Base-by-base conservation (phyloP, 2,113 vertebrate species). In the Poecilia latipinna region DNA sequence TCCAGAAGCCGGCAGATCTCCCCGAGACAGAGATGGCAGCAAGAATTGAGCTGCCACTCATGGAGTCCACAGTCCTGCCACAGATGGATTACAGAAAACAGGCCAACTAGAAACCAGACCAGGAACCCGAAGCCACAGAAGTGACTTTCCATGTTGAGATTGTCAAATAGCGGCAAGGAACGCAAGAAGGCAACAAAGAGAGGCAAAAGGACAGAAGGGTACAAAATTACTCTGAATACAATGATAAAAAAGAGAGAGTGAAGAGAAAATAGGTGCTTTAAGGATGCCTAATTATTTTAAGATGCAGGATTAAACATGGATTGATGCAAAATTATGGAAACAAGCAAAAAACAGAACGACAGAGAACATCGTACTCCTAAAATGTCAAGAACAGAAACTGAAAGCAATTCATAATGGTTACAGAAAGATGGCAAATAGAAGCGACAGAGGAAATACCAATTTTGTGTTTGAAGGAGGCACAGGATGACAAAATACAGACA, bases 1-100 rank as follows among this genome's bases (percentile, higher is more conserved):
- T 65, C 61, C 61, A 80, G 76, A 62, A 65, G 44, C 35, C 37
- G 51, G 29, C n/a, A 70, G 22, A 75, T 74, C 67, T 72, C 57
- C 33, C 57, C 4, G 42, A 78, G 68, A 80, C 15, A 61, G 68
- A 72, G 70, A 71, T 26, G 37, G 54, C 17, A 67, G 51, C 13
- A 19, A 13, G 22, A 63, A 77, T 35, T 26, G 65, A 29, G 10
- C 29, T 22, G 48, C 17, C 54, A 74, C 28, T 73, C 37, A 77
- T 8, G 28, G 33, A 61, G 63, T 63, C 17, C 33, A 37, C 72
- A 57, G 26, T 57, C 35, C 19, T 26, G 67, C 74, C 61, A n/a
- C 57, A 19, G 37, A 71, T 24, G 28, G 48, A 75, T 80, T 28
- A 67, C 61, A 63, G 19, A 61, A 28, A 28, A 62, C 1, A 4